phyloP scores from a whole-genome alignment of 2,888 invertebrate species.

The Archaeoteleia sp. region DNA sequence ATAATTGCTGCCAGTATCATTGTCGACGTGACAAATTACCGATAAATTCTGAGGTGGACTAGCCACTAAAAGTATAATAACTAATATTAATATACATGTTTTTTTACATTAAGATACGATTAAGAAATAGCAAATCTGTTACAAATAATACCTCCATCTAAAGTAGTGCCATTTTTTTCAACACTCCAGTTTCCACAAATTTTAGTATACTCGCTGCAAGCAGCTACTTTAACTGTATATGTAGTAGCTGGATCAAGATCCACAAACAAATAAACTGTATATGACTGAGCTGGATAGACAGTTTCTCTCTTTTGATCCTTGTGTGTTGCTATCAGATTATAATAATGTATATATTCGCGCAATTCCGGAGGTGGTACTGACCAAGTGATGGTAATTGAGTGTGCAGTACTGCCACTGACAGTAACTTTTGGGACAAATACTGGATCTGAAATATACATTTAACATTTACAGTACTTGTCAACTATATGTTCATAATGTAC shows the following conservation, averaged over 20 bases:
- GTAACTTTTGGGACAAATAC: conserved; percentile 86
- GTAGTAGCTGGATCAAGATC: conserved; percentile 86
- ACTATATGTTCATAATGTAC: too few relatives aligned
- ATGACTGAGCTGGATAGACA: conserved; percentile 72
- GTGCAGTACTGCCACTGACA: conserved; percentile 82
- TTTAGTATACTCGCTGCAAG: conserved; percentile 87
- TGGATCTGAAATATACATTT: conserved; percentile 78
- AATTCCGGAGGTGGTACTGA: conserved; percentile 80
- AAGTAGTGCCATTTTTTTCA: conserved; percentile 86
- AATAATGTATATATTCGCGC: conserved; percentile 84
- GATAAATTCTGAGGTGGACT: conserved; percentile 83
- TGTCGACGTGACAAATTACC: conserved; percentile 81
- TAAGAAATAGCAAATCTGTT: not conserved
- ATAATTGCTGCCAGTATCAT: conserved; percentile 78
- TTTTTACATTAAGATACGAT: not conserved
- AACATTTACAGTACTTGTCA: too few relatives aligned
- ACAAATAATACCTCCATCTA: conserved; percentile 80
- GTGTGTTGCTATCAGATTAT: conserved; percentile 80
- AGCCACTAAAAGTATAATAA: conserved; percentile 75
- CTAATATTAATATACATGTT: not conserved
- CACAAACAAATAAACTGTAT: conserved; percentile 85
- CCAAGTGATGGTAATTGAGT: conserved; percentile 90
- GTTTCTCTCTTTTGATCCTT: conserved; percentile 77
- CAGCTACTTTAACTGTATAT: conserved; percentile 86
- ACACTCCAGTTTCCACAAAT: conserved; percentile 87